Evolutionary conservation across 2,888 invertebrate species (phyloP), one percentile per base, ranked within the genome.

Genomic region (Chymomyza procnemis): DNA sequence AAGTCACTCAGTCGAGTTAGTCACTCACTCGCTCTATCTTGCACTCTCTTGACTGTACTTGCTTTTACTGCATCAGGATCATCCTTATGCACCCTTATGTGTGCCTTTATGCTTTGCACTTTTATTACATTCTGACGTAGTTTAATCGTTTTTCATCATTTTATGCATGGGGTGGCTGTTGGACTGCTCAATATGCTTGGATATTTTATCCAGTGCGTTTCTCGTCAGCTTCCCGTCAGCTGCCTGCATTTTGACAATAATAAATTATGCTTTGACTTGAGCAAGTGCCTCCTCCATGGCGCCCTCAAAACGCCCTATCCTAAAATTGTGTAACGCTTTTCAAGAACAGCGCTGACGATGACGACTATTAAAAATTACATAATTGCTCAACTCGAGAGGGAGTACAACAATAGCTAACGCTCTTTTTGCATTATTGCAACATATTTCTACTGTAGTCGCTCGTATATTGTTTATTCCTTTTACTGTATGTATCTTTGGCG

Each of bases 281-380:
- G 80, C 84, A 71, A 63, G 71, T 54, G 54, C 66, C 54, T 54
- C 66, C 54, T 54, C 54, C 19, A n/a, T 4, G 71, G 75, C 75
- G 26, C 46, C 66, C 41, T 26, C 47, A 19, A 60, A 41, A 34
- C 12, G 55, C 57, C 48, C 22, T 48, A 72, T 66, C 79, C n/a
- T n/a, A 1, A 73, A 79, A 77, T 77, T 79, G 74, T 82, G 75
- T 82, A 79, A 69, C 83, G 67, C 57, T 75, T 66, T 66, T 55
- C 52, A 30, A 41, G 64, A 19, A 71, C 68, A 21, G 22, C 19
- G 18, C 12, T 18, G 48, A 50, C 48, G 54, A 41, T 50, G 26
- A 21, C 61, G 81, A 74, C 80, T 79, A 79, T 84, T 80, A 81
- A 80, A 81, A 81, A 84, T 84, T 81, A 80, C 85, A 81, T 75